Evolutionary conservation across 2,113 vertebrate species (phyloP).

Genomic region (Thalassarche chlororhynchos): DNA sequence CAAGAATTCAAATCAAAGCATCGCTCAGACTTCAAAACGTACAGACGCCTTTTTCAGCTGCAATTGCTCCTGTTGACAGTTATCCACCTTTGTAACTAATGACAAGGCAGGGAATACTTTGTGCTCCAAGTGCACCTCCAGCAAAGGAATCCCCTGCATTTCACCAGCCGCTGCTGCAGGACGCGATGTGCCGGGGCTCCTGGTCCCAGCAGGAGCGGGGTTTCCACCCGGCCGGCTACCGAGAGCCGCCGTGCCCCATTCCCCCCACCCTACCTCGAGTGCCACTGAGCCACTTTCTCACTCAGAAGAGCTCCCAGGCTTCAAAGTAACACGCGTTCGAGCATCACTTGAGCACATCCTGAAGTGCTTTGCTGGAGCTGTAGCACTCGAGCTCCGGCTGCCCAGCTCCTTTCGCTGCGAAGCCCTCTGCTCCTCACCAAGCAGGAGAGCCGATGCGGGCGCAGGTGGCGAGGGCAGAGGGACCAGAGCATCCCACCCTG

Average conservation of each 20-base stretch:
- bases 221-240: not conserved
- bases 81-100: not conserved
- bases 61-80: not conserved
- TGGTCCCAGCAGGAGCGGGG: not conserved
- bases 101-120: not conserved
- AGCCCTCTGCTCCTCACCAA: not conserved
- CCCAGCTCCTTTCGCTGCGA: accelerated
- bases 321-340: not conserved
- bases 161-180: not conserved
- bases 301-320: not conserved
- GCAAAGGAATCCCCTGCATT: not conserved
- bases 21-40: not conserved
- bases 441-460: accelerated
- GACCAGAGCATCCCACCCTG: not conserved
- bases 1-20: not conserved
- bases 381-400: not conserved
- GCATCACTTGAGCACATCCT: not conserved
- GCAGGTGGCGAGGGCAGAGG: not conserved
- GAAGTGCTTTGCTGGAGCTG: not conserved
- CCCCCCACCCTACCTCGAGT: not conserved
- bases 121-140: not conserved
- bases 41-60: not conserved
- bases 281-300: not conserved
- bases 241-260: accelerated
- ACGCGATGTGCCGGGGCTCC: accelerated